Base-by-base conservation (phyloP, 2,888 invertebrate species). In the Branchellion lobata region DNA sequence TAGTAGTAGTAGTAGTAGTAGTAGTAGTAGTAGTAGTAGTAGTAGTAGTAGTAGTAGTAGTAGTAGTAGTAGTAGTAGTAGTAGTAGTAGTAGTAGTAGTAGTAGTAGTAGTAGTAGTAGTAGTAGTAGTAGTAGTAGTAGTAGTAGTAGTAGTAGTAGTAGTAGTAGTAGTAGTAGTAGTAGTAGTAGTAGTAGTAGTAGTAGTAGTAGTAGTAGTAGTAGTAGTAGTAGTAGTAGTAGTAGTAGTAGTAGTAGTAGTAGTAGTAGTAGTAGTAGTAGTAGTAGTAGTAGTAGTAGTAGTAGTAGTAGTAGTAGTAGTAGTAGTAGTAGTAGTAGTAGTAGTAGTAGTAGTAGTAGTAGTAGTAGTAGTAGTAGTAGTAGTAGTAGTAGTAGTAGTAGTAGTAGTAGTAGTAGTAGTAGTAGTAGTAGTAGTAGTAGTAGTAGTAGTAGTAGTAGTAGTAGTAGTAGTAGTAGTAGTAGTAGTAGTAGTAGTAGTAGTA, bases 1-100 rank as follows among this genome's bases (percentile, higher is more conserved):
- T 65, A 65, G n/a, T 65, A 65, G 29, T 65, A 65, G 29, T 65
- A 65, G n/a, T 65, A 65, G n/a, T 65, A 53, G 53, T 53, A 53
- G 53, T 53, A 53, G 53, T 53, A 53, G 53, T 53, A 53, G 53
- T 53, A 53, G 53, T 53, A 53, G 53, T 53, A 53, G 53, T 53
- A 53, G 53, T 53, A 53, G 53, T 53, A 53, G 53, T 53, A 53
- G 53, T 53, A 53, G 53, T 53, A 53, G 53, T 53, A 53, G 53
- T 53, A 53, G 53, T 53, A 53, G 53, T 53, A 53, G 53, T 53
- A 53, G 53, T 53, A 53, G 53, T 53, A 53, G 53, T 53, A 53
- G 53, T 53, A 53, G 53, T 53, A 53, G 53, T 53, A 53, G 53
- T 53, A 53, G 53, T 53, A 53, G 53, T 53, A 53, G 53, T 53